Evolutionary conservation across 2,888 invertebrate species (phyloP), one percentile per base, ranked within the genome.

Genomic region (Tenodera sinensis): DNA sequence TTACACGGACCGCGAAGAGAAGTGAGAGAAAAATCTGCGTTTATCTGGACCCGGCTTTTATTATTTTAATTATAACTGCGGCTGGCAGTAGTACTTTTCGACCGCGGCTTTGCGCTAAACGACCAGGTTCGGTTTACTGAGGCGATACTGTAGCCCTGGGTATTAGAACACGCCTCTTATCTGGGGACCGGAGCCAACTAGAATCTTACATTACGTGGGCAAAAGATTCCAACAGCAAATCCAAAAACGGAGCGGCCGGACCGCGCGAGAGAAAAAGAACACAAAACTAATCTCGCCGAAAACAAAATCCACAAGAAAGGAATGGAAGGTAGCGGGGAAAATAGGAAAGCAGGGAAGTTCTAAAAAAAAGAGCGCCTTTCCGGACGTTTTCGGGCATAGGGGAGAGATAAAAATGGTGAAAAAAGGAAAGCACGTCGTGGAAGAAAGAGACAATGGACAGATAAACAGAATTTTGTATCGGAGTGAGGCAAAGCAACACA

Each of bases 211-310:
- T 71, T 71, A 71, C 54, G 54, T 71, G 54, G 54, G 54, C 20
- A 71, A 71, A 71, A 71, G 54, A 71, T 71, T 71, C 54, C 54
- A 71, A 71, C 54, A 71, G 54, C 54, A 71, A 71, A 71, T 20
- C 54, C 54, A 25, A 71, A 25, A 20, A 6, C 6, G 54, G 54
- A 85, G 34, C 34, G 8, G 85, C 2, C 7, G 20, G 71, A 28
- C 12, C 28, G 20, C 47, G 71, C 12, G 15, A 2, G 42, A 85
- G 27, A 30, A 86, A 86, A 86, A 86, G 71, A 81, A 89, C 88
- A 54, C 30, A 84, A 83, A 87, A 89, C 89, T 88, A 89, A 89
- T 89, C 87, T 84, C 84, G 88, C 81, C 88, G 88, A 84, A 88
- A 89, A 87, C 83, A 89, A 87, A 89, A 87, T 34, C 85, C 84